Base-by-base conservation (phyloP, 2,113 vertebrate species). In the Entelurus aequoreus region DNA sequence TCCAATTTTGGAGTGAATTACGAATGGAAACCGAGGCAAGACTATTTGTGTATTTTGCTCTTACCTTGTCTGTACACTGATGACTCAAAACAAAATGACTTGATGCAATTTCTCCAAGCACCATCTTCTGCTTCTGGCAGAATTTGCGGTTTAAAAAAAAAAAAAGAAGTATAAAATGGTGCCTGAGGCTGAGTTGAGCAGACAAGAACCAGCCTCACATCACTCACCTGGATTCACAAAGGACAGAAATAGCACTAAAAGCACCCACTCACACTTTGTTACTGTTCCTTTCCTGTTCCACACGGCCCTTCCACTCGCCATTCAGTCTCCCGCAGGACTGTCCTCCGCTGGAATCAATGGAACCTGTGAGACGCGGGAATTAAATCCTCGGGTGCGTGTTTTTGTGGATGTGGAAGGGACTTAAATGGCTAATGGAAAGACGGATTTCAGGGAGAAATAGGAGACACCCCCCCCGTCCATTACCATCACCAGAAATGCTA, bases 191-290 rank as follows among this genome's bases (percentile, higher is more conserved):
- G 80, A 87, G 75, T 73, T 55, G 80, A 84, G 73, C 80, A 86
- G 87, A 88, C 87, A 84, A 82, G 78, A 74, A 82, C 83, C 82
- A 83, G 84, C 81, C 82, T 79, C 78, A 76, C 87, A 82, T 86
- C 77, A 74, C 76, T 88, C 86, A 88, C 85, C 82, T 88, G 83
- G 82, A 83, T 86, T 87, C 84, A 83, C 75, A 78, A 85, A 84
- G 83, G 82, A 85, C 77, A 80, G 79, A 88, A 90, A 90, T 86
- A 87, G 87, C 84, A 87, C 83, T 86, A 83, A 88, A 88, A 84
- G 86, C 87, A 74, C 69, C 78, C 81, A 71, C 80, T 84, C 79
- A 84, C 83, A 82, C 84, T 85, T 80, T 88, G 84, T 77, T 83
- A 82, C 75, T 65, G 74, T 84, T 80, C 65, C 80, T 84, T 28